Evolutionary conservation across 2,888 invertebrate species (phyloP), one percentile per base, ranked within the genome.

Genomic region (Hemaris fuciformis): DNA sequence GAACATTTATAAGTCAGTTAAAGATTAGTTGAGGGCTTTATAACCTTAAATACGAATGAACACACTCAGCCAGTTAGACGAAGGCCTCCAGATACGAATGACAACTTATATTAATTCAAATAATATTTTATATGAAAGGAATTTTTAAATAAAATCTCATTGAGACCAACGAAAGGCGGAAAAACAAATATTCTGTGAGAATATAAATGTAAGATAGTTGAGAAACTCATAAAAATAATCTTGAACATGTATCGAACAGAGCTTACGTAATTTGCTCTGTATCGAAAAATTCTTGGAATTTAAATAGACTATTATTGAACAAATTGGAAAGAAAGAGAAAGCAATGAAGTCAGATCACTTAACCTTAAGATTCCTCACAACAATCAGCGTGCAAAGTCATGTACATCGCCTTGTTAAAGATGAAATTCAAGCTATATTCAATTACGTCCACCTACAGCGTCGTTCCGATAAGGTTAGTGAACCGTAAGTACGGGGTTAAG

Each of bases 311-410:
- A 70, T 68, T 69, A 59, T 63, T 64, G 70, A 76, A 68, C 60
- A 65, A 70, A 70, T 69, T 67, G 62, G 71, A 69, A 73, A 65
- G 70, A 80, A 72, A 75, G 75, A 81, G 81, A 72, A 72, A 75
- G 70, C 57, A 60, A 62, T 74, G 66, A 64, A 82, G 89, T 91
- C 87, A 89, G 82, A 83, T 88, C 74, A 85, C 79, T 89, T 89
- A 81, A 91, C 90, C 87, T 74, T 66, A 73, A 81, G 85, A 89
- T 89, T 89, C 89, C 79, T 82, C 70, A 69, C 75, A 71, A 84
- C 89, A 91, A 90, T 90, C 91, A 89, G 88, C 89, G 88, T 89
- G 90, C 90, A 86, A 91, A 90, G 89, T 78, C 71, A 80, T 87
- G 82, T 88, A 88, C 80, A 80, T 80, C 80, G 76, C 70, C 81